A percentile compares a stretch with the other conserved stretches of the same genome.
Evolutionary conservation across 2,888 invertebrate species (phyloP).

Genomic region (Heliconius ismenius): DNA sequence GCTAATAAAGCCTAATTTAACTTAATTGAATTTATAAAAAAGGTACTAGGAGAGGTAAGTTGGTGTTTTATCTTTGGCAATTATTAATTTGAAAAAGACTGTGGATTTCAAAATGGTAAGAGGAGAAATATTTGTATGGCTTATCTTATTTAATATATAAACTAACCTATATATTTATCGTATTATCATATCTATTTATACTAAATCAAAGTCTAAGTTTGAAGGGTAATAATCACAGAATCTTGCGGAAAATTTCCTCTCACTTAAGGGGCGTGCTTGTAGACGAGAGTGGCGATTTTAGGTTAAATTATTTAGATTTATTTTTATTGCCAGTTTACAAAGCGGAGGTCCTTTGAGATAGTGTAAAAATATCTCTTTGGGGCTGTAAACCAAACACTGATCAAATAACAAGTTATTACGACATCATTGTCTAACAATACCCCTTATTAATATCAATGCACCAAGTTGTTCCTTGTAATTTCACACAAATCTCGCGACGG

Average conservation of each 20-base stretch:
- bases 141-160: conserved; percentile 7
- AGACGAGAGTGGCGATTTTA: conserved; percentile 7
- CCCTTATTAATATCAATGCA: conserved; percentile 23
- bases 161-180: conserved; percentile 18
- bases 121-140: conserved; percentile 10
- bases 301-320: conserved; percentile 20
- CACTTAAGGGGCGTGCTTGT: conserved; percentile 11
- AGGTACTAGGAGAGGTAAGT: conserved; percentile 46
- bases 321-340: not conserved
- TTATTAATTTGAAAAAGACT: conserved; percentile 39
- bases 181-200: conserved; percentile 24
- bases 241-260: conserved; percentile 16
- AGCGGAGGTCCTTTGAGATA: conserved; percentile 8
- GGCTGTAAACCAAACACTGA: not conserved
- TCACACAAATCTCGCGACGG: conserved; percentile 74
- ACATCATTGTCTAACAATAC: conserved; percentile 5
- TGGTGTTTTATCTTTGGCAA: conserved; percentile 49
- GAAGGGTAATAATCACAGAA: conserved; percentile 30
- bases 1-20: conserved; percentile 29
- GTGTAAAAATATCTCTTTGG: conserved; percentile 17
- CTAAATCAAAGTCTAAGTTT: conserved; percentile 26
- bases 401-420: not conserved
- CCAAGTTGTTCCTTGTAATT: conserved; percentile 1
- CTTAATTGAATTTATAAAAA: conserved; percentile 31
- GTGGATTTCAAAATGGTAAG: conserved; percentile 23